Percentiles rank a stretch among this genome's conserved stretches.
Conservation (phyloP, 35 echinoderm and acorn worm species). For the Heliocidaris erythrogramma region DNA sequence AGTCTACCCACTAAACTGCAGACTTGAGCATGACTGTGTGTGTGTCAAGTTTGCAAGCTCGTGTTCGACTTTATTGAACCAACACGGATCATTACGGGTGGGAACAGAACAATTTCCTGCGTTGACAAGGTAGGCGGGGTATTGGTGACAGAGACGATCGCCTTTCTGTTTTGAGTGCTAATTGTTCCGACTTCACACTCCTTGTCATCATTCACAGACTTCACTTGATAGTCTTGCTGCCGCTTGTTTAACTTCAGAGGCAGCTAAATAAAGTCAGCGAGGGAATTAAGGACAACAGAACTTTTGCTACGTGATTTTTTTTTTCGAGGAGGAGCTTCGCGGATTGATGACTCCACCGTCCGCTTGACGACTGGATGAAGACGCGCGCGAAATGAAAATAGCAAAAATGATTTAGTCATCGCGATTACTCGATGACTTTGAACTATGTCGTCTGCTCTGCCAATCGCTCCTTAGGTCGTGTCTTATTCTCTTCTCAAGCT, state of each 20-base stretch:
- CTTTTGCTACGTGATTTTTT: neutral
- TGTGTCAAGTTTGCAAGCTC: neutral
- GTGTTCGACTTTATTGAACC: conserved; percentile 6
- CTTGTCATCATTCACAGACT: neutral
- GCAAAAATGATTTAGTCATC: neutral
- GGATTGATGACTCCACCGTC: neutral
- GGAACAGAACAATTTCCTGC: conserved; percentile 36
- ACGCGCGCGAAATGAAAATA: neutral
- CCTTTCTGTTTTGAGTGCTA: conserved; percentile 42
- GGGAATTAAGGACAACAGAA: neutral
- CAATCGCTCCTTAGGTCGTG: neutral
- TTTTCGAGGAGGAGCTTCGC: neutral
- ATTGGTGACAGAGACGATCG: conserved; percentile 23
- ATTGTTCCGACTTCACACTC: neutral
- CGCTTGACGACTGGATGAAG: neutral
- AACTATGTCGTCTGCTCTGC: neutral
- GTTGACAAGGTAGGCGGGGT: conserved; percentile 26
- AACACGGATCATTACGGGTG: conserved; percentile 32
- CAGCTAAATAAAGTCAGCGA: neutral
- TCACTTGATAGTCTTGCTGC: neutral
- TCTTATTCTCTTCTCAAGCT: neutral
- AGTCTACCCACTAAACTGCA: neutral
- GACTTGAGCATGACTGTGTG: neutral
- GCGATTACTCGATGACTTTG: neutral
- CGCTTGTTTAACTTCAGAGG: neutral